Percentiles rank a stretch among this genome's conserved stretches.
Evolutionary conservation across 2,797 vertebrate species (phyloP).

Genomic region (Bufotes viridis): DNA sequence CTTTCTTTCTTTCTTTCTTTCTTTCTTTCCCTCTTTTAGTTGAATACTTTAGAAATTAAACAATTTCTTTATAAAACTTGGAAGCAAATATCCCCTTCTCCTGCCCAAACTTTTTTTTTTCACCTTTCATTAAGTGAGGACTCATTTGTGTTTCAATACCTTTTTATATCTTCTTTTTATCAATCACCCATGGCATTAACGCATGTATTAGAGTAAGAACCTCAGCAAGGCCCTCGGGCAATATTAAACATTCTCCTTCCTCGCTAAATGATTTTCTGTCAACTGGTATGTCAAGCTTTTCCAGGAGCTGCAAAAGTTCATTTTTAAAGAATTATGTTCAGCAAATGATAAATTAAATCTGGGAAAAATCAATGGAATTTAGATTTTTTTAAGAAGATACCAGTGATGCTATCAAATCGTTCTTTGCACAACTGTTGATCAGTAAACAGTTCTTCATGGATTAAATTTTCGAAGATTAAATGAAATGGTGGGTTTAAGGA

Average conservation of each 20-base stretch:
- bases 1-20: too few relatives aligned
- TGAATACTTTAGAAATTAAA: not conserved
- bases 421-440: constrained; percentile 55
- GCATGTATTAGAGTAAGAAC: constrained; percentile 70
- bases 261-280: constrained; percentile 78
- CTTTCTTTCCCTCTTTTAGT: too few relatives aligned
- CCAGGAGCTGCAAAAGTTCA: constrained; percentile 70
- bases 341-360: constrained; percentile 75
- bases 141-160: constrained; percentile 68
- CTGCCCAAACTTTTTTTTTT: constrained; percentile 40
- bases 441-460: constrained; percentile 67
- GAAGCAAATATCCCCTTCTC: not conserved
- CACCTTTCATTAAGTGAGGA: constrained; percentile 49
- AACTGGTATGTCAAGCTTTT: constrained; percentile 66
- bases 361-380: constrained; percentile 75
- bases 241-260: constrained; percentile 75
- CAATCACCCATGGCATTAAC: constrained; percentile 69
- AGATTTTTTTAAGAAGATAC: constrained; percentile 73
- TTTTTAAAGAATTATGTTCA: constrained; percentile 75
- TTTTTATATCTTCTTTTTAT: constrained; percentile 66
- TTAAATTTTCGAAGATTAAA: constrained; percentile 64
- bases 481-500: constrained; percentile 6
- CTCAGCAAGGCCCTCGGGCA: constrained; percentile 69
- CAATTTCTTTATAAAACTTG: constrained; percentile 26
- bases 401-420: constrained; percentile 66